Conservation (phyloP, 2,797 vertebrate species). For the Hapalemur alaotrensis region DNA sequence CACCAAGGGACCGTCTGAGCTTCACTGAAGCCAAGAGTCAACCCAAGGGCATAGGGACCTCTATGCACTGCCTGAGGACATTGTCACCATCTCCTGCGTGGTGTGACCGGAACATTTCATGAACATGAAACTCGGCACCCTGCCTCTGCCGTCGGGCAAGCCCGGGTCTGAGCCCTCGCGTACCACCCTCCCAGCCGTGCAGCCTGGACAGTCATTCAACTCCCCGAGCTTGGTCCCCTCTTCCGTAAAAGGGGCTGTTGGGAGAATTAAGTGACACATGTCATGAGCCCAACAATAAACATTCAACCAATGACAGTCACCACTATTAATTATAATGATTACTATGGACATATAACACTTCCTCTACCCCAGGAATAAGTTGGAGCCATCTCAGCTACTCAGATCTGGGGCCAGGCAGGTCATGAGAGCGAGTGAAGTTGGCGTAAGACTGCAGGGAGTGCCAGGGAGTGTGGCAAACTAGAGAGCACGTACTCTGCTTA, state of each 20-base stretch:
- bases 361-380: background rate
- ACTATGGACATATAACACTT: fast-evolving
- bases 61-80: fast-evolving
- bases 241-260: background rate
- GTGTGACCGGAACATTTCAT: fast-evolving
- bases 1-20: background rate
- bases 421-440: fast-evolving
- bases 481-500: fast-evolving
- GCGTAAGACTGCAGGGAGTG: background rate
- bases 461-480: background rate
- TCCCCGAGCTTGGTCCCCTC: background rate
- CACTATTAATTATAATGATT: background rate
- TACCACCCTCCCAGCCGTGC: background rate
- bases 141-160: fast-evolving
- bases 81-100: fast-evolving
- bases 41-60: fast-evolving
- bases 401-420: background rate
- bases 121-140: background rate
- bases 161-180: background rate
- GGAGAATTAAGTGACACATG: background rate
- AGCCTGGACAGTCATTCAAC: no score
- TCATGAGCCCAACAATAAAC: background rate
- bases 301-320: fast-evolving
- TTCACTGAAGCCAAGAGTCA: background rate
- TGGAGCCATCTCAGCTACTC: background rate